These are phyloP conservation scores for Amblyraja radiata DNA, from an alignment of 2,797 vertebrate species.

Conservation along the genomic window DNA sequence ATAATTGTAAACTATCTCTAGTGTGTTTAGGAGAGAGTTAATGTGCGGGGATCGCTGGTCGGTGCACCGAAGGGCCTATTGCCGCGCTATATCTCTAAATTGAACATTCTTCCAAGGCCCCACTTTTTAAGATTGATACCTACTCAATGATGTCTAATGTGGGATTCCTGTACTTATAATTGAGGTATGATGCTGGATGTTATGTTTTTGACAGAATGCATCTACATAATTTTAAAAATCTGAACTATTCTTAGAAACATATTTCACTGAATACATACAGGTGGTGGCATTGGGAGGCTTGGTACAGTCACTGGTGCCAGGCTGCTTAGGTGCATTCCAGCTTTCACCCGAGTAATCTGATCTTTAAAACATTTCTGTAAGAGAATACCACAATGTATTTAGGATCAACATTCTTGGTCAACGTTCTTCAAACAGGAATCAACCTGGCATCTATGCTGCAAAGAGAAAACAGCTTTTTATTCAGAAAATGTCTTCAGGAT, in stretches of 20 bases:
- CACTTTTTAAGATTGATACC: background rate
- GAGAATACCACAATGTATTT: background rate
- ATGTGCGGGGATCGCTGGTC: too few species aligned
- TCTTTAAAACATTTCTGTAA: constrained; percentile 64
- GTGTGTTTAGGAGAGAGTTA: too few species aligned
- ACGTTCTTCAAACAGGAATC: background rate
- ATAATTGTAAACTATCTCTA: too few species aligned
- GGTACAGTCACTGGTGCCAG: constrained; percentile 45
- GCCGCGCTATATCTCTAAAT: too few species aligned
- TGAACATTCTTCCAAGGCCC: background rate
- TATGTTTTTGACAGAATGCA: background rate
- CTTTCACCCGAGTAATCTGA: constrained; percentile 60
- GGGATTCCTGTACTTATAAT: background rate
- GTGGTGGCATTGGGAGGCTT: constrained; percentile 45
- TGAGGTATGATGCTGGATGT: background rate
- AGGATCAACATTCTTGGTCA: background rate
- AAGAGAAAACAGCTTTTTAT: background rate
- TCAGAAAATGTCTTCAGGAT: background rate
- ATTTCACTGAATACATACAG: constrained; percentile 53
- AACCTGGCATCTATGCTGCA: background rate
- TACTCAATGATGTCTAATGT: background rate
- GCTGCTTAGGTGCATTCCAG: constrained; percentile 48
- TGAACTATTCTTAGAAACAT: background rate
- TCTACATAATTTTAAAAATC: background rate
- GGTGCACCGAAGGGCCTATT: too few species aligned